These are phyloP conservation scores for Eupithecia inturbata DNA, from an alignment of 2,888 invertebrate genomes.

Conservation along the genomic window DNA sequence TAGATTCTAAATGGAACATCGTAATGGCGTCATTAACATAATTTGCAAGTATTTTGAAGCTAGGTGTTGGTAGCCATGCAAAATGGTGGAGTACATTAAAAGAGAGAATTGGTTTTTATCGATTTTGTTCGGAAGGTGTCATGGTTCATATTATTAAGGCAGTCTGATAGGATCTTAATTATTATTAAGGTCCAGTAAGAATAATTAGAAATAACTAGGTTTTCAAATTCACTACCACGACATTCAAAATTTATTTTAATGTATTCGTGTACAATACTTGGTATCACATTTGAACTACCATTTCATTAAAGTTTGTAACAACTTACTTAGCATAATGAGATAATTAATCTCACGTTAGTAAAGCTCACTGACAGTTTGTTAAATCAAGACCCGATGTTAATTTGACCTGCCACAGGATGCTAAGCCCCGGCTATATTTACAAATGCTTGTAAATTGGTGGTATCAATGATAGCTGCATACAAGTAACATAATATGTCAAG, in stretches of 20 bases:
- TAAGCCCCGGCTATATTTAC: background rate
- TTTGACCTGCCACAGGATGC: slow-evolving; percentile 2
- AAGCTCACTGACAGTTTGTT: background rate
- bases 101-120: background rate
- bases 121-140: background rate
- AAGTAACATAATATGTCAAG: slow-evolving; percentile 13
- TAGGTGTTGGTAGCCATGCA: background rate
- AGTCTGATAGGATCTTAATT: too few relatives aligned
- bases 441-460: background rate
- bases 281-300: background rate
- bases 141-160: background rate
- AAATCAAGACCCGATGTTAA: background rate
- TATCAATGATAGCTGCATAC: background rate
- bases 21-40: slow-evolving; percentile 28
- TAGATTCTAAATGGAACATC: slow-evolving; percentile 19
- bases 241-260: background rate
- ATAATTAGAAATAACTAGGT: too few relatives aligned
- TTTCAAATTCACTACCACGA: background rate
- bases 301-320: background rate
- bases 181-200: too few relatives aligned
- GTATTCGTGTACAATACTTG: too few relatives aligned
- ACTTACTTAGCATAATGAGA: background rate
- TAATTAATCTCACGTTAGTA: background rate
- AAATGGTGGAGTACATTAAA: background rate
- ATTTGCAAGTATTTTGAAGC: slow-evolving; percentile 21